These are phyloP conservation scores for Ammodytes dubius DNA, from an alignment of 2,113 vertebrate species.

Conservation along the genomic window DNA sequence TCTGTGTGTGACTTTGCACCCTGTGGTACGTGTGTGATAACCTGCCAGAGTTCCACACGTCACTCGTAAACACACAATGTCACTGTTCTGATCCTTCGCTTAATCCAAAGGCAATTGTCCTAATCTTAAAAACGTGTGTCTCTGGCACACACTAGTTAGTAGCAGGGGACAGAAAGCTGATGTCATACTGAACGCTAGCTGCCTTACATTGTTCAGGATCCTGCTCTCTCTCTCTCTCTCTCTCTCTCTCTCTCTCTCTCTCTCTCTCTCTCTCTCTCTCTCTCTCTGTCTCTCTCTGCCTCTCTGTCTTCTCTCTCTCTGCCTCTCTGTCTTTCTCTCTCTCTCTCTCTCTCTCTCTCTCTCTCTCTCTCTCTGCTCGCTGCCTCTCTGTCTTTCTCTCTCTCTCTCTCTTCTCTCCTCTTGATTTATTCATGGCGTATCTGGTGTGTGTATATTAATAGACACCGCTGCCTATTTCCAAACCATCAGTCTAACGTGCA, in stretches of 20 bases:
- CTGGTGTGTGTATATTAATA: constrained; percentile 69
- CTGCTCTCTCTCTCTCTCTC: constrained; percentile 18
- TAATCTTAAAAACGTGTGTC: constrained; percentile 27
- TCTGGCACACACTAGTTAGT: constrained; percentile 18
- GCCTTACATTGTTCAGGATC: constrained; percentile 39
- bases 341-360: constrained; percentile 2
- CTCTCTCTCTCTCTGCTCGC: constrained; percentile 5
- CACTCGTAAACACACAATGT: constrained; percentile 35
- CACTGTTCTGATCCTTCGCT: constrained; percentile 33
- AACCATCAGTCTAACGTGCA: constrained; percentile 51
- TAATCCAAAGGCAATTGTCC: constrained; percentile 48
- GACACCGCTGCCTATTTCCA: constrained; percentile 44
- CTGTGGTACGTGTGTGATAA: constrained; percentile 46
- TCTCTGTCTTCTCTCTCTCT: constrained; percentile 8
- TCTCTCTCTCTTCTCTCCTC: constrained; percentile 16
- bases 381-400: constrained; percentile 1
- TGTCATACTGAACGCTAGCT: neutral
- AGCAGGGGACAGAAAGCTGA: constrained; percentile 28
- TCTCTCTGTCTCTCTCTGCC: too few species aligned
- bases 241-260: constrained; percentile 13
- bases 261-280: neutral
- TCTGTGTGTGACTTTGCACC: neutral
- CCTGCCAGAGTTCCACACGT: constrained; percentile 31
- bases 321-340: constrained; percentile 18
- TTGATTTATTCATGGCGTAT: constrained; percentile 70